Base-by-base conservation (phyloP, 2,888 invertebrate species). In the Tryphoninae sp. region DNA sequence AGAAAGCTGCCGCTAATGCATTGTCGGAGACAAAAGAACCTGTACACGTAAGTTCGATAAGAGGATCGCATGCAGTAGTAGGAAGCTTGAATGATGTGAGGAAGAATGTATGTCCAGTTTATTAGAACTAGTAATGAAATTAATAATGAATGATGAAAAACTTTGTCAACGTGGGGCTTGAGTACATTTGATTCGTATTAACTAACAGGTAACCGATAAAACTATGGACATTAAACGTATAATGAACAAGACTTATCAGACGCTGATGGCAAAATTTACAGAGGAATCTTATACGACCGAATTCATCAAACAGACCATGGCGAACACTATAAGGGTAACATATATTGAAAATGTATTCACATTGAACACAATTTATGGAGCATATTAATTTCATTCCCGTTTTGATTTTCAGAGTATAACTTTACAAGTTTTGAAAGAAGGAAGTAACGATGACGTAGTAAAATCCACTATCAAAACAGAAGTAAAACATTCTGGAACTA, bases 181-280 rank as follows among this genome's bases (percentile, higher is more conserved):
- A 23, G 33, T 19, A 2, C 49, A 68, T 16, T 2, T 9, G n/a
- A 8, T 19, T 61, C 61, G 33, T 55, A 9, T 42, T 40, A 26
- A 19, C 26, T 0, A 22, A 16, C 49, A 89, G 86, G 77, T 77
- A 13, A 86, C 85, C n/a, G 86, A 85, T n/a, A 89, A 88, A 77
- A 83, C 85, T 22, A 85, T 83, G 67, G 89, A 89, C 77, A 87
- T 90, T 7, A 90, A 90, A 78, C 84, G 79, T n/a, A 88, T 90
- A 58, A 90, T 90, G 89, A 89, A 89, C 45, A 85, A 81, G 76
- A 87, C 87, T 13, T 90, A 89, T 83, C 87, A 87, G 19, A 83
- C 83, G 9, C 78, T 90, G 23, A 69, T 86, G 67, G 84, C 87
- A 11, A 86, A 86, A 80, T 89, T 90, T 61, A 84, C 85, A 0